Percentiles rank a stretch among this genome's conserved stretches.
Conservation (phyloP, 2,113 vertebrate genomes). For the Nothocercus julius region DNA sequence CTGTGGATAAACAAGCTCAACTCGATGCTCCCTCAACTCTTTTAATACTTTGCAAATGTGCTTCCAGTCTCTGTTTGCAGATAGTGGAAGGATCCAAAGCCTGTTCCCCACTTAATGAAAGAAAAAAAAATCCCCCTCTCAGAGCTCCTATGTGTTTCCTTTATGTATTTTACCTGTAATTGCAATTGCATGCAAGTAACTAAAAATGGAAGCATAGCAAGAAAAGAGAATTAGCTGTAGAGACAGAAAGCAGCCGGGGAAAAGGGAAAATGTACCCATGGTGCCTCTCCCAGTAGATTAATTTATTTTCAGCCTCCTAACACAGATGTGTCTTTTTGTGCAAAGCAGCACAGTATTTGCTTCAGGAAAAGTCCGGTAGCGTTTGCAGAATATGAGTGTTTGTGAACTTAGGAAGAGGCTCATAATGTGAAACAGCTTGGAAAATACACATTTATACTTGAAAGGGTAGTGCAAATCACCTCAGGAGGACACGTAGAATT, state of each 20-base stretch:
- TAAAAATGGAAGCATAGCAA: background rate
- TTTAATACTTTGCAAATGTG: background rate
- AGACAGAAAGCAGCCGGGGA: background rate
- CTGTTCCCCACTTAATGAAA: background rate
- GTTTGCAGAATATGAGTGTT: background rate
- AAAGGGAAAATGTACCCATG: background rate
- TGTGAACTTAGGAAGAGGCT: background rate
- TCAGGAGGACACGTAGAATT: background rate
- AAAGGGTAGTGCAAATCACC: background rate
- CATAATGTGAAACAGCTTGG: background rate
- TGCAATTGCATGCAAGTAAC: background rate
- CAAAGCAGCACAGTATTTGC: background rate
- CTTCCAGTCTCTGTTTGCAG: background rate
- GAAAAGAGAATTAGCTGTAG: background rate
- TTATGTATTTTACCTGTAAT: background rate
- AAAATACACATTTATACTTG: background rate
- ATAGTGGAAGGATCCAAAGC: background rate
- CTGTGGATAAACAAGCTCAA: background rate
- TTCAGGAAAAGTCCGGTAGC: background rate
- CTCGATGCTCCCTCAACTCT: rapidly evolving
- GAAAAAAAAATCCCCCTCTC: background rate
- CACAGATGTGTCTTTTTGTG: background rate
- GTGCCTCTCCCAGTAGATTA: background rate
- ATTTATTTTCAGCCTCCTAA: constrained; percentile 17
- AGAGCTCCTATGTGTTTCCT: background rate